Evolutionary conservation across 2,113 vertebrate genomes (phyloP).

Genomic region (Pterophyllum scalare): DNA sequence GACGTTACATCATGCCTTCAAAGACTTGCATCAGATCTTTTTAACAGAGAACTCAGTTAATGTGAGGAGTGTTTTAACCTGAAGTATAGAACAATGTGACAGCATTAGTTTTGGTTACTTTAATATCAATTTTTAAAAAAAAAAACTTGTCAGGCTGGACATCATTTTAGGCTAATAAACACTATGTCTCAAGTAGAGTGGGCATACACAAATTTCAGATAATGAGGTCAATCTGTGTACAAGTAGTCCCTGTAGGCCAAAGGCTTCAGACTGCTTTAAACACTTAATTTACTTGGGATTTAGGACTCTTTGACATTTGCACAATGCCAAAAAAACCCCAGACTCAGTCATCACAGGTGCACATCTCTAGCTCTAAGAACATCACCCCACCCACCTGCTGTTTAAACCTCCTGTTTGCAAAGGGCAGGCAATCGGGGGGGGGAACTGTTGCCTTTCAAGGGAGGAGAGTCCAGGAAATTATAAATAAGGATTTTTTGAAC

Average conservation of each 20-base stretch:
- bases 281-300: not conserved
- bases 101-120: not conserved
- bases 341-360: too few relatives aligned
- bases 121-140: not conserved
- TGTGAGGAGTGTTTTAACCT: not conserved
- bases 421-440: too few relatives aligned
- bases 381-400: too few relatives aligned
- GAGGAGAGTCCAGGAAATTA: too few relatives aligned
- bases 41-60: constrained; percentile 23
- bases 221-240: not conserved
- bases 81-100: not conserved
- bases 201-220: not conserved
- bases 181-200: not conserved
- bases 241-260: not conserved
- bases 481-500: too few relatives aligned
- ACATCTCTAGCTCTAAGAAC: too few relatives aligned
- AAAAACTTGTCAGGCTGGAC: not conserved
- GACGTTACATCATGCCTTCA: constrained; percentile 40
- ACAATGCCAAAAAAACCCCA: not conserved
- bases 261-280: not conserved
- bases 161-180: not conserved
- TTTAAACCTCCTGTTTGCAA: too few relatives aligned
- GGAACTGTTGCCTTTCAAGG: too few relatives aligned
- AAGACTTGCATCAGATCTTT: constrained; percentile 33
- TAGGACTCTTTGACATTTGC: not conserved